These are phyloP conservation scores for Poecilus cupreus DNA, from an alignment of 2,888 invertebrate species.

Conservation along the genomic window DNA sequence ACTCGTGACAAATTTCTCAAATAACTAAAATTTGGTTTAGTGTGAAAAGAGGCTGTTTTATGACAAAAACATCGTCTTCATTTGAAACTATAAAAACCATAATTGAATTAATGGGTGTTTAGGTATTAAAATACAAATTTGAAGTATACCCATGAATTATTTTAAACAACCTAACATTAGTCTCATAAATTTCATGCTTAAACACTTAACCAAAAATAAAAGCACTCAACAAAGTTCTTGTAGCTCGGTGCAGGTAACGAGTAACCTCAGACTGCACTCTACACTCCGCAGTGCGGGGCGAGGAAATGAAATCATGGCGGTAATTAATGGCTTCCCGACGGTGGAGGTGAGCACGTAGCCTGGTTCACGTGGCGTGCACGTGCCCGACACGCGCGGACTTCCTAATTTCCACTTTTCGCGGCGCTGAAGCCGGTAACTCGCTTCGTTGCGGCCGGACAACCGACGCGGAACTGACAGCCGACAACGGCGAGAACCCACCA, in stretches of 20 bases:
- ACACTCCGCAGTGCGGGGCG: not conserved
- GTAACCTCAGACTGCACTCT: not conserved
- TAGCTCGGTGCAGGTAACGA: too few species aligned
- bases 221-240: not conserved
- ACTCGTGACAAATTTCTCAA: too few species aligned
- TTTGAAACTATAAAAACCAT: too few species aligned
- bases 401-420: constrained; percentile 54
- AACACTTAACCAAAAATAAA: not conserved
- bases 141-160: not conserved
- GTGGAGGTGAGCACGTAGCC: constrained; percentile 46
- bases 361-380: constrained; percentile 37
- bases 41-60: too few species aligned
- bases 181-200: not conserved
- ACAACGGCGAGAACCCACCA: not conserved
- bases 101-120: too few species aligned
- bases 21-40: too few species aligned
- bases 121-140: not conserved
- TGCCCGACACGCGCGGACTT: constrained; percentile 43
- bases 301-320: constrained; percentile 40
- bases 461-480: constrained; percentile 4
- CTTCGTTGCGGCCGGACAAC: not conserved
- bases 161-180: not conserved
- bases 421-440: not conserved
- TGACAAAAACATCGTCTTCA: too few species aligned
- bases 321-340: constrained; percentile 49